Conservation (phyloP, 2,888 invertebrate genomes). For the Melanargia galathea region DNA sequence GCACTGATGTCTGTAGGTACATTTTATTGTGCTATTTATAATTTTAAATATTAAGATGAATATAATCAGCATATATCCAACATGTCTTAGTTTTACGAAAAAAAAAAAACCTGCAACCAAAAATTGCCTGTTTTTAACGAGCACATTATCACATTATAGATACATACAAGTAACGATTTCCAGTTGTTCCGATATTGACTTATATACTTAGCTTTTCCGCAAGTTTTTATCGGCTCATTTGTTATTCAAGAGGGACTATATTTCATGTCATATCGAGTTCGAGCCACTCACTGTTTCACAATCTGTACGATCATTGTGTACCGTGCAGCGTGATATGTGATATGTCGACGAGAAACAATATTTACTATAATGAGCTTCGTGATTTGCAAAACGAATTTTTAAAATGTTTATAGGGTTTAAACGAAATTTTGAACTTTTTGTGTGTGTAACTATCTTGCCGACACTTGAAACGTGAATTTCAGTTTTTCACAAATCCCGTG, state of each 20-base stretch:
- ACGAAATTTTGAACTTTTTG: too few species aligned
- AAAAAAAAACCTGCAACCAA: background rate
- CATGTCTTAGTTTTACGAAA: too few species aligned
- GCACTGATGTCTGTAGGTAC: too few species aligned
- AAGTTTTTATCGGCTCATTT: conserved; percentile 62
- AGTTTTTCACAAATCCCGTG: too few species aligned
- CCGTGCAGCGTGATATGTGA: conserved; percentile 25
- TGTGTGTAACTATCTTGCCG: too few species aligned
- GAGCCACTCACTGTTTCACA: conserved; percentile 42
- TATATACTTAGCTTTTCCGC: conserved; percentile 45
- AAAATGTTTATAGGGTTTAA: background rate
- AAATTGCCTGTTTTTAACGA: background rate
- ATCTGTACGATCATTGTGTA: conserved; percentile 26
- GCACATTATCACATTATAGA: background rate
- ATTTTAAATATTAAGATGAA: too few species aligned
- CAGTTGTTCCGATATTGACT: conserved; percentile 23
- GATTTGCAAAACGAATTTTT: conserved; percentile 1
- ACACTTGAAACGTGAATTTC: too few species aligned
- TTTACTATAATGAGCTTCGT: conserved; percentile 9
- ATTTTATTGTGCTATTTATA: too few species aligned
- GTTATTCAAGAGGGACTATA: conserved; percentile 66
- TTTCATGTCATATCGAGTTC: conserved; percentile 56
- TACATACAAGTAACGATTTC: conserved; percentile 21
- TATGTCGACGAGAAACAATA: conserved; percentile 1
- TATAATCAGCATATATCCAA: too few species aligned